Conservation (phyloP, 2,888 invertebrate genomes). For the Apodemia mormo region DNA sequence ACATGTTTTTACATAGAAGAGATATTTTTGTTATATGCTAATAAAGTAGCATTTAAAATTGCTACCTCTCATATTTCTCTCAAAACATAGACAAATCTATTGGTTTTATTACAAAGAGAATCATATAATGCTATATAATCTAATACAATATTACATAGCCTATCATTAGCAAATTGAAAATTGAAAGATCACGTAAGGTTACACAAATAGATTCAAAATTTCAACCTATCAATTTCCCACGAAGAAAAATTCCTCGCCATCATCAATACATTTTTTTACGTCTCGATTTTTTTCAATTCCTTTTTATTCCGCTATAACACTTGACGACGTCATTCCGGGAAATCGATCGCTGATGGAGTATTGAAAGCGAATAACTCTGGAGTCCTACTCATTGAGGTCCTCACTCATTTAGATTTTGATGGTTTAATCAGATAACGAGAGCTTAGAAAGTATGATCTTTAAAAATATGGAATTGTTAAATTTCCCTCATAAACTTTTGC, state of each 20-base stretch:
- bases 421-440: not conserved
- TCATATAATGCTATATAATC: too few relatives aligned
- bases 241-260: not conserved
- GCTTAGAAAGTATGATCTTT: not conserved
- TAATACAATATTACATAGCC: too few relatives aligned
- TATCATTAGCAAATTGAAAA: not conserved
- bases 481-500: not conserved
- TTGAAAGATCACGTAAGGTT: not conserved
- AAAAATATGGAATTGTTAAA: not conserved
- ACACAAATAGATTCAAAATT: not conserved
- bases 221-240: not conserved
- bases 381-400: not conserved
- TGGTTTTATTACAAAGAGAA: too few relatives aligned
- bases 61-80: too few relatives aligned
- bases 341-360: slow-evolving; percentile 9
- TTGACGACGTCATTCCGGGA: slow-evolving; percentile 1
- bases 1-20: too few relatives aligned
- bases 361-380: not conserved
- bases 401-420: not conserved
- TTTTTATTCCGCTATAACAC: slow-evolving; percentile 10
- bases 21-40: too few relatives aligned
- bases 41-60: too few relatives aligned
- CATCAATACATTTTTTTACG: not conserved
- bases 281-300: slow-evolving; percentile 8
- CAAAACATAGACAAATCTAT: too few relatives aligned